These are phyloP conservation scores for Bombus difficillimus DNA, from an alignment of 1,140 invertebrate species.

Conservation along the genomic window DNA sequence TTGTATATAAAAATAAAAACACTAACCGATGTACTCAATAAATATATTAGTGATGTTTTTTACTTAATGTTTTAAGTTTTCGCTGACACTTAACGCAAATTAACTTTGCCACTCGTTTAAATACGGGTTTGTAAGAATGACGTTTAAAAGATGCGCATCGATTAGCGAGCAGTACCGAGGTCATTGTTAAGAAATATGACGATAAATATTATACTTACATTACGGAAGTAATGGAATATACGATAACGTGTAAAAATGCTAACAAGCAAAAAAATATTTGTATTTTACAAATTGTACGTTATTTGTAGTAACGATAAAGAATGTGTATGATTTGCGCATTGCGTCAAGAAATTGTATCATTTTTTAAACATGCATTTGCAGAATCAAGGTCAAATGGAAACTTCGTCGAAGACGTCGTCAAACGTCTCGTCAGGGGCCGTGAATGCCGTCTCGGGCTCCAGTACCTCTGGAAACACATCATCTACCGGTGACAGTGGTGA, in stretches of 20 bases:
- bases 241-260: not conserved
- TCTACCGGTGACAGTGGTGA: conserved; percentile 78
- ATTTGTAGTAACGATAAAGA: not conserved
- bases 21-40: not conserved
- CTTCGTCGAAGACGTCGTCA: conserved; percentile 68
- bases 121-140: not conserved
- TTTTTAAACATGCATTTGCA: conserved; percentile 12
- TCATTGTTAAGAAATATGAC: not conserved
- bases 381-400: conserved; percentile 76
- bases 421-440: conserved; percentile 61
- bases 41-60: not conserved
- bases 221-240: not conserved
- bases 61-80: not conserved
- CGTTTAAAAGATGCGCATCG: not conserved
- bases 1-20: not conserved
- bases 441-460: conserved; percentile 59
- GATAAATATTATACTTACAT: not conserved
- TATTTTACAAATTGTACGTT: not conserved
- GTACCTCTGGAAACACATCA: conserved; percentile 64
- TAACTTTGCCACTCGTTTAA: not conserved
- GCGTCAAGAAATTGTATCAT: not conserved
- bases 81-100: not conserved
- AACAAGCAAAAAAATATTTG: not conserved
- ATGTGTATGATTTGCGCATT: not conserved
- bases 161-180: not conserved